Conservation (phyloP, 2,797 vertebrate genomes). For the Limnodromus scolopaceus region DNA sequence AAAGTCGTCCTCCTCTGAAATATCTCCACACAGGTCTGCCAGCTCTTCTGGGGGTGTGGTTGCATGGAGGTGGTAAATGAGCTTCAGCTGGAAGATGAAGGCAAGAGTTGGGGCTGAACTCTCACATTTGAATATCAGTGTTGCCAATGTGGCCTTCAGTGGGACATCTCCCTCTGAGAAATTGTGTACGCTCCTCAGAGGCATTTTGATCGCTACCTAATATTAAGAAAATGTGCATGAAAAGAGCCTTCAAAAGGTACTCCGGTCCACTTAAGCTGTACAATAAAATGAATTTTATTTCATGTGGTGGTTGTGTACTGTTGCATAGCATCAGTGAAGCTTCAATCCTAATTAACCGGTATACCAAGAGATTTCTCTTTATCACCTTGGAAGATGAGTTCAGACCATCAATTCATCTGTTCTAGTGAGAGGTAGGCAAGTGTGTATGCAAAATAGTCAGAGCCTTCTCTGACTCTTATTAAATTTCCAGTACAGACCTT, state of each 20-base stretch:
- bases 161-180: rapidly evolving
- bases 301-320: not conserved
- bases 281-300: not conserved
- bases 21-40: not conserved
- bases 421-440: not conserved
- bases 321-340: not conserved
- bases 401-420: not conserved
- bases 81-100: not conserved
- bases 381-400: not conserved
- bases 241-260: not conserved
- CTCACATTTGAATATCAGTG: rapidly evolving
- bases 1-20: not conserved
- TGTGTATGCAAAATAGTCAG: not conserved
- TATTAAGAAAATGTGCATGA: rapidly evolving
- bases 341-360: not conserved
- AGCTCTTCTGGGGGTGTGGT: rapidly evolving
- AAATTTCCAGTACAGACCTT: not conserved
- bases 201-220: rapidly evolving
- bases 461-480: not conserved
- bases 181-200: not conserved
- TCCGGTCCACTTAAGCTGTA: not conserved
- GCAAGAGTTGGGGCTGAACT: not conserved
- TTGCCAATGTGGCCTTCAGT: not conserved
- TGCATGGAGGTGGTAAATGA: not conserved
- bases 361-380: not conserved